Evolutionary conservation across 2,888 invertebrate genomes (phyloP).

Genomic region (Ennomos quercinarius): DNA sequence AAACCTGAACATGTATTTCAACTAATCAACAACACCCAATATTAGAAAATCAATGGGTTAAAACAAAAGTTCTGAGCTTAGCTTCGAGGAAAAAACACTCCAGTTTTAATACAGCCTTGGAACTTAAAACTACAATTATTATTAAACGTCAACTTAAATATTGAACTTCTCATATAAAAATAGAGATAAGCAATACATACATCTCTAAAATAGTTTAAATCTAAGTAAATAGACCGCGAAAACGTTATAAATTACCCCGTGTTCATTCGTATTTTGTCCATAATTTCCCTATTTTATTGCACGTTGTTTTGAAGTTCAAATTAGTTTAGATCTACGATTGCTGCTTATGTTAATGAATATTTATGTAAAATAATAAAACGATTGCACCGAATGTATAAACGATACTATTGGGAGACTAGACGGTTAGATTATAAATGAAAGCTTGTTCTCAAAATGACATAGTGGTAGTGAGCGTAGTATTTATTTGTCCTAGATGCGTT

Average conservation of each 20-base stretch:
- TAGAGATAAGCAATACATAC: constrained; percentile 68
- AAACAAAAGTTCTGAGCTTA: constrained; percentile 51
- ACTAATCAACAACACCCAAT: constrained; percentile 13
- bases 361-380: constrained; percentile 30
- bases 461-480: too few relatives aligned
- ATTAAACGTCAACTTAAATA: constrained; percentile 78
- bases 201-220: constrained; percentile 62
- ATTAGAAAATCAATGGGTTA: constrained; percentile 47
- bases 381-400: constrained; percentile 48
- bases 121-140: constrained; percentile 74
- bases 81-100: constrained; percentile 72
- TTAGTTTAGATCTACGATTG: constrained; percentile 30
- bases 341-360: constrained; percentile 15
- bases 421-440: constrained; percentile 28
- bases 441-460: constrained; percentile 34
- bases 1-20: constrained; percentile 17
- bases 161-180: constrained; percentile 82
- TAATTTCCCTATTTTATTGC: constrained; percentile 41
- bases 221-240: constrained; percentile 83
- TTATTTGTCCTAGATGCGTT: too few relatives aligned
- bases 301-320: constrained; percentile 38
- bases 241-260: constrained; percentile 55
- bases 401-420: constrained; percentile 52
- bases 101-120: constrained; percentile 82
- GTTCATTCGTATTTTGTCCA: constrained; percentile 35